Base-by-base conservation (phyloP, 2,888 invertebrate species). In the Masnerella sp. region DNA sequence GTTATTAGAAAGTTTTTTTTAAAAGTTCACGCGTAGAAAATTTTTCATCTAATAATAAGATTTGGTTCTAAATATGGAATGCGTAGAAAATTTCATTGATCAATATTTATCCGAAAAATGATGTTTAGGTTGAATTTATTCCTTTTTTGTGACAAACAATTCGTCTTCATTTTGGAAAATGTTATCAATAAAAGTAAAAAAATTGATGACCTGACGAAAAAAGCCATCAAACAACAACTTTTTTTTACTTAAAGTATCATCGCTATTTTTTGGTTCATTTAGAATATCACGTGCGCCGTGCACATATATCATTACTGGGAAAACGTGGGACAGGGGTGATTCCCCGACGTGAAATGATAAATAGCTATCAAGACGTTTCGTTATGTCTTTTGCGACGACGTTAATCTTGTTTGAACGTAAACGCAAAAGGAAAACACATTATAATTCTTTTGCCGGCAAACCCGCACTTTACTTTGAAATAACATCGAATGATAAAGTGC, bases 391-490 rank as follows among this genome's bases (percentile, higher is more conserved):
- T 22, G 36, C 51, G 15, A 36, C 34, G 36, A 51, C 51, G 34
- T 36, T 51, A 51, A 51, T 36, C 51, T 47, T 47, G 47, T 51
- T 51, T 25, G 36, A 36, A 51, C 34, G 22, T 36, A 51, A 51
- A 36, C 9, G 51, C 11, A 7, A 51, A 34, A 34, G 36, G 9
- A 51, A 36, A 36, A 14, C 22, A 36, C 34, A 49, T 49, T 34
- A 49, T 34, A 7, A 49, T 34, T 49, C 52, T 18, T 47, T 15
- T 47, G 45, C 17, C 5, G 9, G 9, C 11, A 20, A 38, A 38
- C 15, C n/a, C n/a, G 9, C 17, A 38, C 38, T 38, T 38, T 38
- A 42, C 1, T 20, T 20, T 42, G 7, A 20, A 18, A 42, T 20
- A 38, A 38, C 15, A 38, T 2, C 15, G 17, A 2, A 36, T 11